Evolutionary conservation across 2,888 invertebrate genomes (phyloP), one percentile per base, ranked within the genome.

Genomic region (Copidosoma aretas): DNA sequence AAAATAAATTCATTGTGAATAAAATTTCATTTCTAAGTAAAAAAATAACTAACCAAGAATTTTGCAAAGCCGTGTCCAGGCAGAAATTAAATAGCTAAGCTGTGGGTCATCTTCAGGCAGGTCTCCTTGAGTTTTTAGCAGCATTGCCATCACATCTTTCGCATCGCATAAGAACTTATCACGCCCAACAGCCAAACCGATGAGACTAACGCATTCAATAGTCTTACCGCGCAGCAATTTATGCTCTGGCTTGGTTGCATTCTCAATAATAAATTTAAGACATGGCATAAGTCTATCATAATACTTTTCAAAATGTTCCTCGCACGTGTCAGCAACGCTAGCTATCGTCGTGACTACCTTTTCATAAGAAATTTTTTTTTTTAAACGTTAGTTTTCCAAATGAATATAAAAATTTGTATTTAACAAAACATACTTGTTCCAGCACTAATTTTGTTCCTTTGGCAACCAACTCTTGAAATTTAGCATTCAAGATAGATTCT

Each of bases 31-130:
- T n/a, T n/a, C n/a, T n/a, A n/a, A 41, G 41, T 41, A 43, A 52
- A 57, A 21, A 21, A 19, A 17, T 53, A 22, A 24, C 52, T 54
- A 41, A 83, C 91, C 91, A 84, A 97, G 87, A 77, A 97, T 93
- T 85, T 97, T 97, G 86, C 99, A 99, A 85, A 99, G 97, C 75
- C 99, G 90, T 0, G 98, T 97, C 99, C 99, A 99, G 0, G 98
- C 98, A 0, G 97, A 96, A 75, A 99, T 98, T 84, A 99, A 91
- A 85, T 97, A 99, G 15, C 96, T 95, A 25, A 97, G 93, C 85
- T 97, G 97, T 1, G 97, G 97, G 85, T 98, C 98, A 81, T 98
- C 98, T 71, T 96, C 96, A 0, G 95, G 91, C 73, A 97, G 84
- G 78, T 94, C 93, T 10, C 92, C 90, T 82, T 97, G 96, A 0